phyloP scores from a whole-genome alignment of 92 coral and sea anemone genomes.

The Bergia puertoricense region DNA sequence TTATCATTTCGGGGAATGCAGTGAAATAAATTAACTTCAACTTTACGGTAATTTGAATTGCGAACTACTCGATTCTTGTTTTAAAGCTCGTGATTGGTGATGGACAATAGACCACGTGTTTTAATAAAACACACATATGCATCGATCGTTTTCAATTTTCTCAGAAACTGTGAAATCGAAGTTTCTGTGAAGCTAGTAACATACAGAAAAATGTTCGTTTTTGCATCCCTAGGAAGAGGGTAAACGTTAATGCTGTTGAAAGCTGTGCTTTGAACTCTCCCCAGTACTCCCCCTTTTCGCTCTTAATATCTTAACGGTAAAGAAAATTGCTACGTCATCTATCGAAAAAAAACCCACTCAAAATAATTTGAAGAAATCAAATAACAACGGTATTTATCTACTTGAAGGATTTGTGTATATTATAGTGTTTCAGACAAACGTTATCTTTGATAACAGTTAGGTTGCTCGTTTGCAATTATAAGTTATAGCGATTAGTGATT shows the following conservation, averaged over 20 bases:
- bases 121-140: no score
- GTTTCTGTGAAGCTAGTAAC: neutral
- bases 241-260: no score
- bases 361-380: neutral
- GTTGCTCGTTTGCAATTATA: neutral
- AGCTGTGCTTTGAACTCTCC: no score
- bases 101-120: no score
- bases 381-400: neutral
- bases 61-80: neutral
- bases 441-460: no score
- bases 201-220: neutral
- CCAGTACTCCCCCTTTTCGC: neutral
- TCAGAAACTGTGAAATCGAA: neutral
- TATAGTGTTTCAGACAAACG: no score
- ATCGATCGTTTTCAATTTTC: neutral
- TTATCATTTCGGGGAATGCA: neutral
- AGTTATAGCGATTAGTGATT: no score
- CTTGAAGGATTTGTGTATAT: neutral
- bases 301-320: neutral
- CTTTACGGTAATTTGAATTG: neutral
- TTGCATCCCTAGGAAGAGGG: neutral
- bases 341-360: no score
- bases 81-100: neutral
- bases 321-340: neutral
- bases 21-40: neutral